Evolutionary conservation across 1,140 invertebrate species (phyloP), one percentile per base, ranked within the genome.

Genomic region (Musca domestica): DNA sequence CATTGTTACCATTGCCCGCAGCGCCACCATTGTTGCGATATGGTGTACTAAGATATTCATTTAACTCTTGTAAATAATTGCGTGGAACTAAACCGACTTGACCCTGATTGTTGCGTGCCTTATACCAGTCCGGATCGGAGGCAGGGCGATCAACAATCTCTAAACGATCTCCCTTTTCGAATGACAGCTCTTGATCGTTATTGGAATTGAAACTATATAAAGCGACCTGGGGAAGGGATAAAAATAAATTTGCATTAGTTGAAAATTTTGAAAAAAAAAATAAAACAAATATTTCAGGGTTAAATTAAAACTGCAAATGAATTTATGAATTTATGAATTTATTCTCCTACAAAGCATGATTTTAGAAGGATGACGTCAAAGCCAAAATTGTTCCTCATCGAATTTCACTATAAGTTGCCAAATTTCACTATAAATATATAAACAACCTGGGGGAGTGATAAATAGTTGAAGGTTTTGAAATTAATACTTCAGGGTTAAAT

Each of bases 111-210:
- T 98, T 99, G 67, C 96, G 87, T 48, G 97, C 97, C 80, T 92
- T 92, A 86, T 95, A 98, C 96, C 96, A 99, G 84, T 99, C 97
- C 0, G 98, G 97, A 87, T 99, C 98, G 66, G 95, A 93, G 10
- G 91, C 88, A 4, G 96, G 96, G 79, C 96, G 88, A 83, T 98
- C 95, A 48, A 99, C 84, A 72, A 99, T 96, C 83, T 98, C 95
- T 67, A 99, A 84, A 51, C 94, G 87, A 83, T 98, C 95, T 52
- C 93, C 95, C 82, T 99, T 98, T 75, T 96, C 92, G 82, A 99
- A 99, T 52, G 93, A 95, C 67, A 99, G 83, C 84, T 99, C 98
- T 82, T 98, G 95, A 76, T 98, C 94, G 81, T 96, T 98, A 81
- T 95, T 95, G 1, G 95, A 95, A 48, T 92, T 90, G 81, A 98